These are phyloP conservation scores for Myotis pilosus DNA, from an alignment of 2,797 vertebrate species.

Conservation along the genomic window DNA sequence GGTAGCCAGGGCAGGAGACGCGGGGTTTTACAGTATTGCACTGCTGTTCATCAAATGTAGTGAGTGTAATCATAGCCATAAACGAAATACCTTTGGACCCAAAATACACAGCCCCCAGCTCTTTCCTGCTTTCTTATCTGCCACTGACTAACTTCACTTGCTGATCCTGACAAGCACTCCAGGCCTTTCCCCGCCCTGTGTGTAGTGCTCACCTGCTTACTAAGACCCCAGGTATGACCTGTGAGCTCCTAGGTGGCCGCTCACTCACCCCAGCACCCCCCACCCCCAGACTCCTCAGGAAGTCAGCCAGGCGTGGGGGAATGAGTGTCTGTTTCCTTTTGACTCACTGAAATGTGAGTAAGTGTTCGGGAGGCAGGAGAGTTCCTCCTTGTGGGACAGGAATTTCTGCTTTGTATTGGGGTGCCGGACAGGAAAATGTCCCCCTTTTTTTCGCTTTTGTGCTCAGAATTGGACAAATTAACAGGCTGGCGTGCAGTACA, in stretches of 20 bases:
- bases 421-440: not conserved
- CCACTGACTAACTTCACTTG: not conserved
- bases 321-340: conserved; percentile 68
- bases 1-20: not conserved
- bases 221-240: conserved; percentile 9
- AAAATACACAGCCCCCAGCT: not conserved
- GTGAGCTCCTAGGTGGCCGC: not conserved
- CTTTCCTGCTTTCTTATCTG: conserved; percentile 43
- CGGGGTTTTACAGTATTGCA: not conserved
- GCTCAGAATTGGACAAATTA: conserved; percentile 19
- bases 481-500: not conserved
- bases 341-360: conserved; percentile 73
- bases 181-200: not conserved
- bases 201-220: not conserved
- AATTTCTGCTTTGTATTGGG: conserved; percentile 51
- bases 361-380: conserved; percentile 34
- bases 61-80: not conserved
- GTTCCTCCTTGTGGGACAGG: conserved; percentile 11
- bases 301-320: conserved; percentile 60
- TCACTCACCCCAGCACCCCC: conserved; percentile 13
- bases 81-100: not conserved
- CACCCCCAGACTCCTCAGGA: not conserved
- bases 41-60: not conserved
- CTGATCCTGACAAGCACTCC: not conserved
- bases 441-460: not conserved